phyloP scores from a whole-genome alignment of 1,140 invertebrate genomes.

The Pemphigus obesinymphae region DNA sequence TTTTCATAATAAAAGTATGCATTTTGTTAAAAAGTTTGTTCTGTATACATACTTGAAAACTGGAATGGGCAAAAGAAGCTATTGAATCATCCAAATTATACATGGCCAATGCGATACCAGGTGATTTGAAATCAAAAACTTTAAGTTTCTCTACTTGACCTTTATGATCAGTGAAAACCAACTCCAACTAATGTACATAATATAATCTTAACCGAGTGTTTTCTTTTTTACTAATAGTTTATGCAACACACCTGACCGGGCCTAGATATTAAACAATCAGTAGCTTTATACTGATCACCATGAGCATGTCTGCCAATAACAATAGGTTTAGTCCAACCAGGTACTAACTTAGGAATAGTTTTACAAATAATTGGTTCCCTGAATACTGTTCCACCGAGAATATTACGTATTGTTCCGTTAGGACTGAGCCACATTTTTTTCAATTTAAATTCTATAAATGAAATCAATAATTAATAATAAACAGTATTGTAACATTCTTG shows the following conservation, averaged over 20 bases:
- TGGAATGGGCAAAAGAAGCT: constrained; percentile 74
- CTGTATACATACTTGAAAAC: constrained; percentile 59
- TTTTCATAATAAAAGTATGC: not conserved
- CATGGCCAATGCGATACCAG: constrained; percentile 78
- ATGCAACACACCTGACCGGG: constrained; percentile 59
- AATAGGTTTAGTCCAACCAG: constrained; percentile 76
- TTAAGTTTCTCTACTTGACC: constrained; percentile 54
- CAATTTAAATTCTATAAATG: constrained; percentile 75
- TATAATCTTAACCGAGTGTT: not conserved
- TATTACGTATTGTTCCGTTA: constrained; percentile 87
- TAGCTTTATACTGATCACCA: constrained; percentile 88
- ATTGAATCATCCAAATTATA: constrained; percentile 89
- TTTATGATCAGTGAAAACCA: constrained; percentile 62
- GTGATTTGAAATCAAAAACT: constrained; percentile 54
- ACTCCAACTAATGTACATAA: constrained; percentile 56
- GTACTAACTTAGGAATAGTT: constrained; percentile 80
- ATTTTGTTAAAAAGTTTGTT: not conserved
- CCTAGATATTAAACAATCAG: constrained; percentile 69
- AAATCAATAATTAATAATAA: not conserved
- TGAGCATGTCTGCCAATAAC: constrained; percentile 84
- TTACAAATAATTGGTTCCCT: constrained; percentile 84
- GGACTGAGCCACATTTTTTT: constrained; percentile 92
- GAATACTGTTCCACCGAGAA: constrained; percentile 85
- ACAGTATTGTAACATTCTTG: not conserved
- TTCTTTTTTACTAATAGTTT: not conserved